These are phyloP conservation scores for Nothobranchius furzeri DNA, from an alignment of 2,113 vertebrate species.

Conservation along the genomic window DNA sequence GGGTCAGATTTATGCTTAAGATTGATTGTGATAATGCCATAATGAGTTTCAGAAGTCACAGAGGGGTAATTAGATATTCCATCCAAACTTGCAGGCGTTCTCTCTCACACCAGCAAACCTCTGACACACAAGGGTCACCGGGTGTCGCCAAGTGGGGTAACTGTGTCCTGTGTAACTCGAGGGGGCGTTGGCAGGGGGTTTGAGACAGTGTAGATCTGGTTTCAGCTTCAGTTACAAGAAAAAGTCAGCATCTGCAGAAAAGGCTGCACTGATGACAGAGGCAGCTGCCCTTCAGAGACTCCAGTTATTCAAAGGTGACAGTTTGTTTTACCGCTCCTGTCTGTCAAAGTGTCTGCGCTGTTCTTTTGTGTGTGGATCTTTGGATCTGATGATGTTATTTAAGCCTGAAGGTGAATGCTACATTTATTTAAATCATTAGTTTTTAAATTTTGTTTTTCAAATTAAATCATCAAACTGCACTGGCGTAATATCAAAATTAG, in stretches of 20 bases:
- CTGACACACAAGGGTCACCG: conserved; percentile 54
- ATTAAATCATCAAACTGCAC: background rate
- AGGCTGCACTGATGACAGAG: conserved; percentile 44
- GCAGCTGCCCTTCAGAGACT: conserved; percentile 47
- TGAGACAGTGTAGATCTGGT: conserved; percentile 70
- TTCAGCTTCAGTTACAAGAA: conserved; percentile 62
- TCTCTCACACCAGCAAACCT: conserved; percentile 23
- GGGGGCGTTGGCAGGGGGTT: conserved; percentile 36
- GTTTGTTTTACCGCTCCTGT: conserved; percentile 25
- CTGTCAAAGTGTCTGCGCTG: conserved; percentile 2
- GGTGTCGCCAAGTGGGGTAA: conserved; percentile 49
- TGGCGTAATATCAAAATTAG: too few relatives aligned
- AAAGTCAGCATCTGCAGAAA: conserved; percentile 60
- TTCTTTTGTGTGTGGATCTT: background rate
- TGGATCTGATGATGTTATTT: background rate
- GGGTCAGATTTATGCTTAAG: too few relatives aligned
- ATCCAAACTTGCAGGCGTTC: conserved; percentile 10
- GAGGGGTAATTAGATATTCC: conserved; percentile 32
- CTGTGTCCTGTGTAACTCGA: conserved; percentile 52
- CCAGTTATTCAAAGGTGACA: conserved; percentile 22
- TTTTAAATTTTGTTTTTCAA: conserved; percentile 26
- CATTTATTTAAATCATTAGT: conserved; percentile 5
- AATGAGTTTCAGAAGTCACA: conserved; percentile 17
- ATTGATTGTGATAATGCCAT: background rate
- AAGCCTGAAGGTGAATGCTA: too few relatives aligned